Evolutionary conservation across 2,797 vertebrate species (phyloP).

Genomic region (Spinibarbus caldwelli): DNA sequence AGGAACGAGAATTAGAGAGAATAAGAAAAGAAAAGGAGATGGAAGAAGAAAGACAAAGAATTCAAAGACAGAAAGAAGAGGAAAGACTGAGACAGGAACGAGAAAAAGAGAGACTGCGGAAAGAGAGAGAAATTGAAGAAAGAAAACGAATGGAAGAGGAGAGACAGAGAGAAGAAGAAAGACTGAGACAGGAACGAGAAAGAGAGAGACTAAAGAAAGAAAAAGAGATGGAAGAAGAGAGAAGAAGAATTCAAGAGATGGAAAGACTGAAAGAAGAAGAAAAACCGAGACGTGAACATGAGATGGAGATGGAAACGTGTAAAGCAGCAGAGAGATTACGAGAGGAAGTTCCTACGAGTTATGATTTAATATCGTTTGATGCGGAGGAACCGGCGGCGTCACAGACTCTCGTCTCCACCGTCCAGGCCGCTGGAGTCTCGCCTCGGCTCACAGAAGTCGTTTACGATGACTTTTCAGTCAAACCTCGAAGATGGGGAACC

Average conservation of each 20-base stretch:
- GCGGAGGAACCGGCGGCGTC: conserved; percentile 21
- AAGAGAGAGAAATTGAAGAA: not conserved
- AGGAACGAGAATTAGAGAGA: conserved; percentile 23
- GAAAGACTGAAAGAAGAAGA: not conserved
- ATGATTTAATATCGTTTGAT: conserved; percentile 61
- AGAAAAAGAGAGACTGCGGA: not conserved
- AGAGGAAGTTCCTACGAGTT: conserved; percentile 14
- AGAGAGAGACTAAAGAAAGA: conserved; percentile 25
- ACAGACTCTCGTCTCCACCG: too few relatives aligned
- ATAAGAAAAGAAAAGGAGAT: not conserved
- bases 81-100: not conserved
- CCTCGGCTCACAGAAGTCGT: conserved; percentile 43
- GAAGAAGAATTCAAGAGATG: not conserved
- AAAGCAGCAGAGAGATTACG: not conserved
- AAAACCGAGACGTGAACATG: not conserved
- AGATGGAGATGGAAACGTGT: not conserved
- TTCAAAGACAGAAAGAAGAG: not conserved
- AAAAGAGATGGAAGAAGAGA: not conserved
- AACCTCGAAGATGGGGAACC: conserved; percentile 61
- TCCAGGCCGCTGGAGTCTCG: not conserved
- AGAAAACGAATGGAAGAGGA: conserved; percentile 22
- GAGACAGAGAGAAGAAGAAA: conserved; percentile 22
- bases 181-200: too few relatives aligned
- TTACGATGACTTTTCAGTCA: conserved; percentile 75
- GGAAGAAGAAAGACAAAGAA: not conserved